Base-by-base conservation (phyloP, 2,113 vertebrate species). In the Cyrtonyx montezumae region DNA sequence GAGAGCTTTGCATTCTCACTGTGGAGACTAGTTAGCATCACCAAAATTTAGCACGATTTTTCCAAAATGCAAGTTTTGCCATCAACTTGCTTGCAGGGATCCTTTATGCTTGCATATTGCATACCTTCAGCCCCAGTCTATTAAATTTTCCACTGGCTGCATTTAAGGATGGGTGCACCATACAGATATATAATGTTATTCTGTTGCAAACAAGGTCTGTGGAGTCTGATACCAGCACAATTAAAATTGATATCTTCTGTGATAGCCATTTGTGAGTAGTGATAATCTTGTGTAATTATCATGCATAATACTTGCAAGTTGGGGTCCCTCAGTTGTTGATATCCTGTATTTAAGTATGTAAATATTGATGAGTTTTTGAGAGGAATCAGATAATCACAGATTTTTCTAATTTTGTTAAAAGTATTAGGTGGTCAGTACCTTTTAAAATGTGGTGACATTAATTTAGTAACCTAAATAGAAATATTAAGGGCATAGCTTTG, bases 51-150 rank as follows among this genome's bases (percentile, higher is more conserved):
- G 23, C 21, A 4, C 46, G n/a, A 43, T 48, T 6, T 74, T 34
- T 90, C 40, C 67, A 66, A n/a, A 75, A n/a, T 20, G 17, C 67
- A 87, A 51, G 9, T 63, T 56, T 80, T 70, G 45, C 30, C 18
- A 4, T 87, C 9, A 5, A 91, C 96, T 68, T 94, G 65, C 42
- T 97, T 97, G 69, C 97, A 99, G 98, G 86, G 95, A 97, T 67
- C 93, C 94, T 32, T 91, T 66, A 62, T 42, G 37, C 4, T 95
- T 96, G 49, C 92, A 40, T 9, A 21, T 79, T 5, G 37, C 86
- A 71, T 95, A 98, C 37, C 80, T 93, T 49, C 97, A 96, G 45
- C 88, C 95, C 55, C 92, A 80, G 13, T 36, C 91, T 69, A 96
- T 98, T 98, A 53, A 91, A 98, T 98, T 98, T 90, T 76, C 75